Conservation (phyloP, 2,113 vertebrate genomes). For the Suncus etruscus region DNA sequence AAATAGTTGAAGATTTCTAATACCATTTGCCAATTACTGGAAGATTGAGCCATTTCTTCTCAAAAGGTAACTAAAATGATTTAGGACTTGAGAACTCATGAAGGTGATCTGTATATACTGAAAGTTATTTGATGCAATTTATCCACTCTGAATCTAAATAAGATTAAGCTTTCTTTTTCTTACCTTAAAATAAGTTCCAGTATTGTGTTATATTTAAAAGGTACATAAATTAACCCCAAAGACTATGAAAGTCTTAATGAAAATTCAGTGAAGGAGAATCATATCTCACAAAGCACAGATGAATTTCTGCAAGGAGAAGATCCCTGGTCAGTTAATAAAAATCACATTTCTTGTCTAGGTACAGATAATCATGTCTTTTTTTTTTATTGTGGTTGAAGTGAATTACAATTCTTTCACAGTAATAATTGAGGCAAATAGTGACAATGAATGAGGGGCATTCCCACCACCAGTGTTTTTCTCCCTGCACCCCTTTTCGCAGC, state of each 20-base stretch:
- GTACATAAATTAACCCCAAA: not conserved
- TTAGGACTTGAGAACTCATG: not conserved
- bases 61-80: not conserved
- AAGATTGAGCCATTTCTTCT: not conserved
- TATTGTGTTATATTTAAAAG: not conserved
- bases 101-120: not conserved
- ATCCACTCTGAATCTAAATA: not conserved
- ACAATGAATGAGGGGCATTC: no score
- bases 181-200: not conserved
- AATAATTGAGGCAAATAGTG: no score
- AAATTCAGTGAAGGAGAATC: not conserved
- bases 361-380: not conserved
- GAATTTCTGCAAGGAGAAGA: not conserved
- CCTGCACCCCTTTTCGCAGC: no score
- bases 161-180: not conserved
- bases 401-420: no score
- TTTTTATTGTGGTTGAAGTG: not conserved
- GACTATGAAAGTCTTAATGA: not conserved
- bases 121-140: not conserved
- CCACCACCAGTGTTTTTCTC: no score
- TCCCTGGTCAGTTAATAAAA: not conserved
- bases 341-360: not conserved
- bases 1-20: conserved; percentile 7
- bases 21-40: not conserved
- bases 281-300: not conserved